Percentiles rank a stretch among this genome's conserved stretches.
Conservation (phyloP, 2,113 vertebrate species). For the Syrmaticus mikado region DNA sequence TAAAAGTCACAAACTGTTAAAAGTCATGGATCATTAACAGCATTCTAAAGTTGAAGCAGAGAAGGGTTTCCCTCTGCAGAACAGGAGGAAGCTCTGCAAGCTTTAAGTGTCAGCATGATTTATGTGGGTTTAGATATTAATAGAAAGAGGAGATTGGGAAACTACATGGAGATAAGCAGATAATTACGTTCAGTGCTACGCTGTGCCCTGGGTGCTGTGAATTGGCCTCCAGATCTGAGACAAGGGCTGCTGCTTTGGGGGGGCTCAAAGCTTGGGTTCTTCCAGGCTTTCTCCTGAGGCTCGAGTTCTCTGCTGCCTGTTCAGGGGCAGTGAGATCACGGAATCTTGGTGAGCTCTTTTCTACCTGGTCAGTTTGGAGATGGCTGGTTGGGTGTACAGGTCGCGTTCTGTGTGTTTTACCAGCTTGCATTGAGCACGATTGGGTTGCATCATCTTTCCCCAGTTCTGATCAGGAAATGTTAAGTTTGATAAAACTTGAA, state of each 20-base stretch:
- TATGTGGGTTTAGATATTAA: background rate
- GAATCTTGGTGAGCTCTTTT: background rate
- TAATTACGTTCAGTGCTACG: background rate
- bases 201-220: background rate
- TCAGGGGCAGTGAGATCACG: background rate
- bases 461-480: background rate
- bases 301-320: background rate
- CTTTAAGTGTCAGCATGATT: background rate
- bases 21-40: background rate
- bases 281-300: background rate
- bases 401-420: rapidly evolving
- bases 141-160: background rate
- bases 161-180: background rate
- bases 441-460: background rate
- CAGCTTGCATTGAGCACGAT: rapidly evolving
- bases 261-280: background rate
- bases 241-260: background rate
- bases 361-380: background rate
- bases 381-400: rapidly evolving
- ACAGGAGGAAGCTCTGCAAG: background rate
- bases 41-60: background rate
- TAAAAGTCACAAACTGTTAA: background rate
- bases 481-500: background rate
- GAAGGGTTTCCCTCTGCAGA: background rate
- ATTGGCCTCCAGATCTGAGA: background rate